Base-by-base conservation (phyloP, 2,113 vertebrate genomes). In the Ameiurus melas region DNA sequence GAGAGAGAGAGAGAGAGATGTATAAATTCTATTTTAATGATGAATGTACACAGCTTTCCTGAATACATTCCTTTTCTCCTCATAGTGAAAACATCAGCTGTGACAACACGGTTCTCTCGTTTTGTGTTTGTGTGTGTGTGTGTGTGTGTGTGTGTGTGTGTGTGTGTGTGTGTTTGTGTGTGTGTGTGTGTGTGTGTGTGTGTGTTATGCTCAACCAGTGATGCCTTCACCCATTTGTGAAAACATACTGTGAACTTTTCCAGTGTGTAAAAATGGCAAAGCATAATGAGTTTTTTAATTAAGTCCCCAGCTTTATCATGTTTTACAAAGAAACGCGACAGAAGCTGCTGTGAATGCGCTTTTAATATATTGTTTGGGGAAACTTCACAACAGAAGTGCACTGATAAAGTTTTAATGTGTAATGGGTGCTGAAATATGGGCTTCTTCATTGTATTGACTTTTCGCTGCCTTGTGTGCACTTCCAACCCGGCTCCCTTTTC, bases 281-380 rank as follows among this genome's bases (percentile, higher is more conserved):
- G 90, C 90, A 92, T 94, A 95, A 96, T 95, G 92, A 94, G 91
- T 91, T 94, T 94, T 95, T 95, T 94, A 94, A 95, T 95, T 94
- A 94, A 95, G 91, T 92, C 89, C 85, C 88, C 87, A 71, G 89
- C 87, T 94, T 93, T 93, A 93, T 94, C 82, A n/a, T 90, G 90
- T 94, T 93, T 93, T 91, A 93, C 92, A 93, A 90, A 90, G 90
- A 88, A 88, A 89, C 73, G 75, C 66, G 51, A 80, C 30, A 73
- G 58, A 90, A 88, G 90, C 88, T 85, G 79, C 87, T 89, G 92
- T 92, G 92, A 94, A 94, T 92, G 93, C 82, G 68, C 86, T 83
- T 86, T 87, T 93, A 95, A 95, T 94, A 92, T 95, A 95, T 95
- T 94, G 94, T 95, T 95, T 94, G 89, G 93, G 93, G 93, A 77